Evolutionary conservation across 2,797 vertebrate genomes (phyloP), one percentile per base, ranked within the genome.

Genomic region (Echeneis naucrates): DNA sequence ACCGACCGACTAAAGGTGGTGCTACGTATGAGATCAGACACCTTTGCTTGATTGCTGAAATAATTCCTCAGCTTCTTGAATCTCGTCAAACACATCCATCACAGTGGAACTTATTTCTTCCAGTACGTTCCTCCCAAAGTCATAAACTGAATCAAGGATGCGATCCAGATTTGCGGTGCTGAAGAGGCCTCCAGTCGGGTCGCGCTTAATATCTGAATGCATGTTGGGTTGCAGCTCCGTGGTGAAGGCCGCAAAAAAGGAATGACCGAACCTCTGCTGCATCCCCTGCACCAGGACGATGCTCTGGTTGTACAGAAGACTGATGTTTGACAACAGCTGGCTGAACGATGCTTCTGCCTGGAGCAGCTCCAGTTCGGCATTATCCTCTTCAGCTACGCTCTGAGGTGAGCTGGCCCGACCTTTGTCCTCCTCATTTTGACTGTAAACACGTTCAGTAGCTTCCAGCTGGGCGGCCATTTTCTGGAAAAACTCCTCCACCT

Each of bases 401-500:
- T 80, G 53, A 8, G 27, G 44, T 5, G 72, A 47, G 4, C 3
- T 8, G 17, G 42, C 10, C 33, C 5, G 8, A 64, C 12, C 59
- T 17, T 6, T 17, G 6, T 86, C 85, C 76, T 85, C 88, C 73
- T 84, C 8, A 2, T 67, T 69, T 16, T 54, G 69, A 52, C 48
- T 61, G 17, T 72, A 69, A 42, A 80, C 35, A 2, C 45, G 54
- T 4, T 92, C 90, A 42, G 81, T 75, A 24, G 78, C 80, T 3
- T 94, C 91, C 35, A 94, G 88, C 68, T 94, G 84, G 40, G 88
- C 62, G 13, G 94, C 90, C 72, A 95, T 91, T 86, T 91, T 94
- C 72, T 79, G 86, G 75, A 96, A 94, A 82, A 95, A 94, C 55
- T 94, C 92, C 83, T 94, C 91, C 40, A 95, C 90, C 96, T 97